Conservation (phyloP, 1,140 invertebrate species). For the Anastatus disparis region DNA sequence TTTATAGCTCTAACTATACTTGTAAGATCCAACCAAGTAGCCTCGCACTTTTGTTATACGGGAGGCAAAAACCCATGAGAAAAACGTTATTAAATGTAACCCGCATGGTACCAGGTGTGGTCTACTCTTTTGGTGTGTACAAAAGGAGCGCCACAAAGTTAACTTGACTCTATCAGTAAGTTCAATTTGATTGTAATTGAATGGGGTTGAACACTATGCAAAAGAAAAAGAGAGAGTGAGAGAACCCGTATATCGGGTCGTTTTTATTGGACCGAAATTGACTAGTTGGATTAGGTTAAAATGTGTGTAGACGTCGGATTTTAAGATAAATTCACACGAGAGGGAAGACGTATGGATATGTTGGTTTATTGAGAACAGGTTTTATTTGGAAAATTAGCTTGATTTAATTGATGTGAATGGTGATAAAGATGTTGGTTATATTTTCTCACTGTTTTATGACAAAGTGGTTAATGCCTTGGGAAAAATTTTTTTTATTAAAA, state of each 20-base stretch:
- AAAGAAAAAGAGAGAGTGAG: too few species aligned
- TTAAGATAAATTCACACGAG: constrained; percentile 3
- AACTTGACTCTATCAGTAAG: background rate
- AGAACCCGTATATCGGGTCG: constrained; percentile 56
- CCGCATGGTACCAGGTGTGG: constrained; percentile 58
- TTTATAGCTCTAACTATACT: too few species aligned
- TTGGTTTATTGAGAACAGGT: too few species aligned
- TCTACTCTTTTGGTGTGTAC: too few species aligned
- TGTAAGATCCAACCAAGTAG: background rate
- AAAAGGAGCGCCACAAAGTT: background rate
- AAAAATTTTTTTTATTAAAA: too few species aligned
- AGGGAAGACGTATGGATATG: background rate
- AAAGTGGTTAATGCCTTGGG: too few species aligned
- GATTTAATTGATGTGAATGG: too few species aligned
- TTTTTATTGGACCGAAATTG: constrained; percentile 39
- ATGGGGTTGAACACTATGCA: constrained; percentile 45
- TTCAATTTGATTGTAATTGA: constrained; percentile 44
- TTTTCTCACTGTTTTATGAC: too few species aligned
- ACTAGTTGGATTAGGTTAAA: too few species aligned
- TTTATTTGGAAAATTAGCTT: too few species aligned
- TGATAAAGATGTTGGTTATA: too few species aligned
- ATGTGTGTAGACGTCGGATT: too few species aligned
- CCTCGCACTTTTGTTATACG: background rate
- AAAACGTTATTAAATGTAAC: constrained; percentile 27
- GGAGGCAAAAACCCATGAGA: background rate